These are phyloP conservation scores for Pantherophis guttatus DNA, from an alignment of 2,113 vertebrate genomes.

Conservation along the genomic window DNA sequence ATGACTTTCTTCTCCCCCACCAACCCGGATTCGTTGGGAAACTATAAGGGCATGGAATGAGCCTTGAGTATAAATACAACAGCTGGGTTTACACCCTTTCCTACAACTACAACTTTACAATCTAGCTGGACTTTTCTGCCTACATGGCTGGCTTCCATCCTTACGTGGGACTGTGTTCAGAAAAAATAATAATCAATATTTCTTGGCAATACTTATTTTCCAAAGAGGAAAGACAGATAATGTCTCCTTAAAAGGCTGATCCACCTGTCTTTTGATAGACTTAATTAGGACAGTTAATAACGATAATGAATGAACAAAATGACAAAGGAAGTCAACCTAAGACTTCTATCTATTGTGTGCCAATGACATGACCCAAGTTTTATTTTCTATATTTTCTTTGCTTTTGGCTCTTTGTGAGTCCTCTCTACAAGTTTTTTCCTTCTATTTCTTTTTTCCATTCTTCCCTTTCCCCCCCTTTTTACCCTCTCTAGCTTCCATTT, in stretches of 20 bases:
- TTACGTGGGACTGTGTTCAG: neutral
- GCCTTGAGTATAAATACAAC: neutral
- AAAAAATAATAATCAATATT: neutral
- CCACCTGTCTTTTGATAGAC: neutral
- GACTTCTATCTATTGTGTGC: neutral
- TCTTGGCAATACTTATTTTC: neutral
- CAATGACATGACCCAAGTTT: neutral
- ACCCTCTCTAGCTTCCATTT: neutral
- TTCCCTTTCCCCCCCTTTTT: neutral
- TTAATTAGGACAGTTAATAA: neutral
- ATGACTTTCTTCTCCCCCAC: neutral
- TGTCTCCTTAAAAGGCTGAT: neutral
- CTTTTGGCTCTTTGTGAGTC: neutral
- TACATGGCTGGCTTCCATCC: too few species aligned
- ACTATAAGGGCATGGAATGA: neutral
- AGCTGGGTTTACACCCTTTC: neutral
- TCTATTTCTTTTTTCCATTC: neutral
- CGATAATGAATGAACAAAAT: neutral
- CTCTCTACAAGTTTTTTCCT: neutral
- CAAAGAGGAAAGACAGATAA: neutral
- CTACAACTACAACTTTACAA: neutral
- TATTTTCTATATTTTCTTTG: neutral
- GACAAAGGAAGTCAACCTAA: neutral
- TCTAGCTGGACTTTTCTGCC: neutral
- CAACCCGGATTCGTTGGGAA: neutral